Evolutionary conservation across 2,113 vertebrate species (phyloP), one percentile per base, ranked within the genome.

Genomic region (Bubo bubo): DNA sequence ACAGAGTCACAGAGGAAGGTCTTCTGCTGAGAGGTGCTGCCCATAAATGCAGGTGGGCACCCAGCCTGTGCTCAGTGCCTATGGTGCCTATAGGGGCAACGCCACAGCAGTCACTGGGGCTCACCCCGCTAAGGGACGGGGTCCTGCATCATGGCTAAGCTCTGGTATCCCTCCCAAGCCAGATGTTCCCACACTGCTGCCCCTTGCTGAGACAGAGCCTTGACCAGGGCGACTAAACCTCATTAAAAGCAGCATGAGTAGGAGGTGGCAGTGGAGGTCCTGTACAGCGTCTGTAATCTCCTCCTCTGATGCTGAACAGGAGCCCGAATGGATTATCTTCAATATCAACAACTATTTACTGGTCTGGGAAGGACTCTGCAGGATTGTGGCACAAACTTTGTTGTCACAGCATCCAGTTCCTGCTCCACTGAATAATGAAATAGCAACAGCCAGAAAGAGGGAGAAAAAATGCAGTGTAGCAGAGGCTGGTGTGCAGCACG

Each of bases 181-280:
- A 95, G 55, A 83, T 86, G 79, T 89, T 58, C 79, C 59, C 0
- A 1, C 39, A 58, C 34, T 72, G 62, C 87, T 88, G 76, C 50
- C 70, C 27, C 68, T 93, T 4, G 3, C 79, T 80, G 91, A 84
- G 91, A 83, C 9, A 50, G 53, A 86, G 53, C 82, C 71, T 49
- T 49, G 71, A 73, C 0, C 3, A 96, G 76, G 19, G 13, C 3
- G 17, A 55, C 79, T 58, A 24, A 83, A 56, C 39, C 68, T 96
- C 88, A 88, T 88, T 64, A 95, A 95, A 96, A 97, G 71, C 94
- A 93, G 86, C 82, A 59, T 35, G 85, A 88, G 77, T 23, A 90
- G 62, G 85, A 90, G 58, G 56, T 88, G 35, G 56, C 60, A 43
- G 58, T 6, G 43, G 60, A 91, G 60, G 59, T 21, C 6, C 1